Evolutionary conservation across 92 coral and sea anemone genomes (phyloP), one percentile per base, ranked within the genome.

Genomic region (Porites cylindrica): DNA sequence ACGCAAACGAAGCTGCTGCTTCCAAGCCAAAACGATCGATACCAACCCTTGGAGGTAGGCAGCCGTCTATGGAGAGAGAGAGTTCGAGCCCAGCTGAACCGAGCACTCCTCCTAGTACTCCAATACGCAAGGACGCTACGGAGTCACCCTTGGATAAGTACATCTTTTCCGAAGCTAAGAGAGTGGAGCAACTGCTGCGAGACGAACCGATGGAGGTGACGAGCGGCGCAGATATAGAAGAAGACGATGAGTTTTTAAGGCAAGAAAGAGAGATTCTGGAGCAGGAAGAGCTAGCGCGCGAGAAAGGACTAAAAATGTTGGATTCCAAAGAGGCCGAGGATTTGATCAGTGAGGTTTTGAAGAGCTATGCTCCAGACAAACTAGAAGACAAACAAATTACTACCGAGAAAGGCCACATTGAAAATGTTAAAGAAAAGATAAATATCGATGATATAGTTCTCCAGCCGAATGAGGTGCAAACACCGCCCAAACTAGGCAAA

Each of bases 141-240:
- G 94, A 92, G 2, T 82, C 94, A 9, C 90, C 94, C 4, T 52
- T 86, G 63, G 91, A 91, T 52, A 91, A 90, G 70, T 88, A 82
- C 81, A 95, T 95, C 79, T 90, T 92, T 84, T 70, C 93, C 10
- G 98, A 95, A 81, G 98, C 98, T 24, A 91, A 93, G 64, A 90
- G 88, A 72, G 78, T 95, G 92, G 98, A 95, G 69, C 87, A 95
- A 67, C 90, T 95, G 20, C 86, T 95, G 19, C 96, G 96, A 8
- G 90, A 95, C 83, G 98, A 91, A 65, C 86, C 87, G 47, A 89
- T 95, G 60, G 93, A 89, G 47, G 96, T 88, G 43, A 87, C 77
- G 52, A 79, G 78, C 7, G 17, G 61, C 10, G 58, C 61, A 29
- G 90, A 80, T 24, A 6, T 69, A 26, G 89, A 38, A 1, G 84